These are phyloP conservation scores for Nephrotoma guestfalica DNA, from an alignment of 2,888 invertebrate species.

Conservation along the genomic window DNA sequence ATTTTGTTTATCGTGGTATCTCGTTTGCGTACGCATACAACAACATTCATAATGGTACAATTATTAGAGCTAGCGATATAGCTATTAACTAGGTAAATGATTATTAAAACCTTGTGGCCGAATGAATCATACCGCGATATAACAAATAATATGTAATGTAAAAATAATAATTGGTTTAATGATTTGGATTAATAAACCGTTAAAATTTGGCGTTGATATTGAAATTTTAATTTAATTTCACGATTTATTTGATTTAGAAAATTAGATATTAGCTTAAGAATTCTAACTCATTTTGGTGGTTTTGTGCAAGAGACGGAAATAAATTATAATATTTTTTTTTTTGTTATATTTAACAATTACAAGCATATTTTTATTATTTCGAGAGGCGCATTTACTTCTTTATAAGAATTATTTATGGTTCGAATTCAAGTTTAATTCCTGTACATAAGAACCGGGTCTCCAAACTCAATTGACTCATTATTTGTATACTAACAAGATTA, in stretches of 20 bases:
- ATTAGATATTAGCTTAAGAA: background rate
- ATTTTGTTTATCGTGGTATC: background rate
- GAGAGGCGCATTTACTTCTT: background rate
- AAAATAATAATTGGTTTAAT: too few relatives aligned
- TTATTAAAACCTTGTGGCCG: background rate
- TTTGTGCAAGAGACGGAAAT: background rate
- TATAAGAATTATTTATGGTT: background rate
- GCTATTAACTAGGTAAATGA: background rate
- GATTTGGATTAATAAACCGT: background rate
- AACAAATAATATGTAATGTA: background rate
- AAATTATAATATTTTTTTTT: background rate
- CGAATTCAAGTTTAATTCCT: background rate
- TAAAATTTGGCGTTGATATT: background rate
- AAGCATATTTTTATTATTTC: background rate
- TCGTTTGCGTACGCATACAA: background rate
- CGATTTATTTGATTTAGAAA: background rate
- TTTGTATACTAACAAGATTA: too few relatives aligned
- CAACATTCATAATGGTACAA: background rate
- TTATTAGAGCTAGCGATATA: background rate
- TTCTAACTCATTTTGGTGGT: background rate
- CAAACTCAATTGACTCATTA: too few relatives aligned
- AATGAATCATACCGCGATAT: background rate
- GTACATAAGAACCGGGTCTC: background rate
- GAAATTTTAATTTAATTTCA: background rate
- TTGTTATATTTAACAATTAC: background rate